Conservation (phyloP, 2,888 invertebrate species). For the Pantelozetes paolii region DNA sequence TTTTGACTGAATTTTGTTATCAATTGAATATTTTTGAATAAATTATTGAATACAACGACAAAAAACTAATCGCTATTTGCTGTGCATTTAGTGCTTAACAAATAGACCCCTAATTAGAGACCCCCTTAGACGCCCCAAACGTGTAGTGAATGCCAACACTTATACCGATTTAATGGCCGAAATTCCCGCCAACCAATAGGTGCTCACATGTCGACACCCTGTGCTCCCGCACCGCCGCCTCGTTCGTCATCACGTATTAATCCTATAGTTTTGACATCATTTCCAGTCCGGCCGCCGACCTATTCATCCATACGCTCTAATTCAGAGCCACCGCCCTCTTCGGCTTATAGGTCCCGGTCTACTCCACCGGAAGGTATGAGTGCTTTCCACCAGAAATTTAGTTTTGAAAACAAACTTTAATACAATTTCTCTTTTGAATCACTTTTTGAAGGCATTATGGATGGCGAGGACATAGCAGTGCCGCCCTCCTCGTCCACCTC, state of each 20-base stretch:
- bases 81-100: background rate
- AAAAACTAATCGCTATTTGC: background rate
- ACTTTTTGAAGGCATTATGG: constrained; percentile 1
- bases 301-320: constrained; percentile 62
- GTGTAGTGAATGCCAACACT: constrained; percentile 2
- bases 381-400: background rate
- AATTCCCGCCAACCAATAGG: constrained; percentile 33
- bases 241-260: constrained; percentile 42
- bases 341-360: constrained; percentile 53
- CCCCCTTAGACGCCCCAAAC: background rate
- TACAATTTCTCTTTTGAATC: background rate
- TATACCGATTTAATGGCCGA: constrained; percentile 33
- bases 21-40: background rate
- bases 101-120: background rate
- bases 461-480: constrained; percentile 39
- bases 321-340: constrained; percentile 61
- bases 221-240: constrained; percentile 41
- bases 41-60: background rate
- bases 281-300: constrained; percentile 66
- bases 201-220: constrained; percentile 47
- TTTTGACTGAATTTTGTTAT: background rate
- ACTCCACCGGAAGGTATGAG: constrained; percentile 41
- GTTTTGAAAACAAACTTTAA: background rate
- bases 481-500: constrained; percentile 45
- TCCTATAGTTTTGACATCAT: constrained; percentile 38